phyloP scores from a whole-genome alignment of 2,888 invertebrate species.

The Boloria selene region DNA sequence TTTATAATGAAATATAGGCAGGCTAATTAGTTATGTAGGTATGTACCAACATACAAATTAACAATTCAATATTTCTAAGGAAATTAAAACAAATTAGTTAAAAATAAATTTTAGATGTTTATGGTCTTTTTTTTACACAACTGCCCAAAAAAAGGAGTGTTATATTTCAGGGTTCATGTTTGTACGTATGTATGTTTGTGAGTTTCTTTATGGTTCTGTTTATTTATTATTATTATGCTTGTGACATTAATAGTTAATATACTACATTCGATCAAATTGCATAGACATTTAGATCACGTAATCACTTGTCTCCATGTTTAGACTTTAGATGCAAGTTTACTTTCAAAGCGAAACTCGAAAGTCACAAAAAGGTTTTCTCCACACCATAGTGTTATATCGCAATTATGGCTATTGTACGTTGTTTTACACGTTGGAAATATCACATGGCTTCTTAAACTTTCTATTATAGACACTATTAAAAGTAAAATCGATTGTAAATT shows the following conservation, averaged over 20 bases:
- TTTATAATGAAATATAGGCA: too few species aligned
- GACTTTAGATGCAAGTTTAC: constrained; percentile 30
- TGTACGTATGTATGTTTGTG: too few species aligned
- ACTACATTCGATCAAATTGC: not conserved
- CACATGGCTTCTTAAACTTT: constrained; percentile 44
- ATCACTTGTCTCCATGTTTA: constrained; percentile 24
- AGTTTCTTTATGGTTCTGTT: not conserved
- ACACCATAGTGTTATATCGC: constrained; percentile 35
- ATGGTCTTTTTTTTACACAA: too few species aligned
- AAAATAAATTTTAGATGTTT: not conserved
- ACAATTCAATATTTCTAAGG: too few species aligned
- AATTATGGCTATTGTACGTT: constrained; percentile 39
- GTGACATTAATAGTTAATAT: not conserved
- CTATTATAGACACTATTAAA: constrained; percentile 22
- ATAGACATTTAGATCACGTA: constrained; percentile 27
- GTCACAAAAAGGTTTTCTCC: constrained; percentile 42
- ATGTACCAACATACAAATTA: too few species aligned
- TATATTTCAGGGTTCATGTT: too few species aligned
- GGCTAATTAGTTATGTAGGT: too few species aligned
- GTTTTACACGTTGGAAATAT: constrained; percentile 42
- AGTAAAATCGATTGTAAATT: constrained; percentile 1
- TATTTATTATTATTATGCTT: not conserved
- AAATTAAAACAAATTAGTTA: too few species aligned
- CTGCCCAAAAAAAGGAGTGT: too few species aligned
- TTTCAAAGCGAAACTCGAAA: constrained; percentile 35